Base-by-base conservation (phyloP, 2,797 vertebrate genomes). In the Chrysocyon brachyurus region DNA sequence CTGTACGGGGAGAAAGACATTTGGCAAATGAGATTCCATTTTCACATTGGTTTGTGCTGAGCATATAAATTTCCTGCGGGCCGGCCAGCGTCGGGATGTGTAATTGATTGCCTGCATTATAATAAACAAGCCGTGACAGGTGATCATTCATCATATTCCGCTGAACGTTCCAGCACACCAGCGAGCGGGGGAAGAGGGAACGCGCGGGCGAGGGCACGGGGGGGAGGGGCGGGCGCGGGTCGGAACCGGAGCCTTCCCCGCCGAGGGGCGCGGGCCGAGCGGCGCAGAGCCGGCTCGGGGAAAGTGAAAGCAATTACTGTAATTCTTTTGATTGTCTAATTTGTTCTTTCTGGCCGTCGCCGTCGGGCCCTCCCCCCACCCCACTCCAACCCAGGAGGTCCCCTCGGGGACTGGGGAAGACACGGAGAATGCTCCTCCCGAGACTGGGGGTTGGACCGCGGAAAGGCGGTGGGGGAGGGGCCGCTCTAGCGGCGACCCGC, bases 51-150 rank as follows among this genome's bases (percentile, higher is more conserved):
- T 98, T 98, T 99, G 98, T 98, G 98, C 98, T 68, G 97, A 98
- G 98, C 98, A 98, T 98, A 98, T 98, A 98, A 98, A 99, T 99
- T 99, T 99, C 98, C 99, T 99, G 99, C 93, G 98, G 99, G 99
- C 99, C 98, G 98, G 98, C 98, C 98, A 87, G 99, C 98, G 97
- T 98, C 99, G 99, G 98, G 99, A 97, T 99, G 99, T 99, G 99
- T 99, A 99, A 99, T 99, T 99, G 99, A 99, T 99, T 99, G 99
- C 99, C 99, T 99, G 99, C 99, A 99, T 99, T 99, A 99, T 99
- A 99, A 99, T 99, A 99, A 99, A 99, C 99, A 99, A 98, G 98
- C 99, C 98, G 98, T 99, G 99, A 99, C 99, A 99, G 99, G 97
- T 97, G 98, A 99, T 99, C 99, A 99, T 99, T 99, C 99, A 99